Evolutionary conservation across 2,888 invertebrate genomes (phyloP), one percentile per base, ranked within the genome.

Genomic region (Dicyrtoma fusca): DNA sequence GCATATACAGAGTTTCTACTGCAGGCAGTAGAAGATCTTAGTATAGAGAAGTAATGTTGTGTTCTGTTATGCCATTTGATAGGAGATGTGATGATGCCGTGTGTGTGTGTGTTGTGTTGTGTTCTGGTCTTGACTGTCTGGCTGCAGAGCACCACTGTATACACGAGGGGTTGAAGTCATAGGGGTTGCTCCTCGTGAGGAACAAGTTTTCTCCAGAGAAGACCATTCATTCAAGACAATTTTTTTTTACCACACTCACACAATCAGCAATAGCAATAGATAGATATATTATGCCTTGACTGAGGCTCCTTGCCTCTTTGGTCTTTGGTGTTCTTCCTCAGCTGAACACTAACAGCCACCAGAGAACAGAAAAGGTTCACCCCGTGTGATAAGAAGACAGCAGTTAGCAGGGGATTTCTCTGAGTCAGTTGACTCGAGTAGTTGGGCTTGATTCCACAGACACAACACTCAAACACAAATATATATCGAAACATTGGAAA

Each of bases 191-290:
- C 66, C 34, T 65, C 65, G 19, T 65, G 49, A 65, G 69, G 73
- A 76, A 75, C 76, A 76, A 76, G 74, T 76, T 76, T 76, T 76
- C 76, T 76, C 76, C 76, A 76, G 76, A 71, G 62, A 70, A 74
- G 69, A 68, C 74, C 74, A 74, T 75, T 76, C 76, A 76, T 76
- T 76, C 69, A 76, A 75, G 74, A 76, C 73, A 68, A 66, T 74
- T 74, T 75, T 74, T 74, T 74, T 74, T 75, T 74, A 68, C 73
- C 72, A 61, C 69, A 44, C 69, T 65, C 70, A 61, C 55, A 21
- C 44, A 51, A 23, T 45, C 45, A 34, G 34, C 34, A 34, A 34
- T n/a, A 8, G 34, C 4, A 34, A 34, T 34, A 34, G 3, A 34
- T 34, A 34, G 34, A 10, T 34, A 34, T 34, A 34, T 34, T 34